These are phyloP conservation scores for Manis pentadactyla DNA, from an alignment of 2,797 vertebrate genomes.

Conservation along the genomic window DNA sequence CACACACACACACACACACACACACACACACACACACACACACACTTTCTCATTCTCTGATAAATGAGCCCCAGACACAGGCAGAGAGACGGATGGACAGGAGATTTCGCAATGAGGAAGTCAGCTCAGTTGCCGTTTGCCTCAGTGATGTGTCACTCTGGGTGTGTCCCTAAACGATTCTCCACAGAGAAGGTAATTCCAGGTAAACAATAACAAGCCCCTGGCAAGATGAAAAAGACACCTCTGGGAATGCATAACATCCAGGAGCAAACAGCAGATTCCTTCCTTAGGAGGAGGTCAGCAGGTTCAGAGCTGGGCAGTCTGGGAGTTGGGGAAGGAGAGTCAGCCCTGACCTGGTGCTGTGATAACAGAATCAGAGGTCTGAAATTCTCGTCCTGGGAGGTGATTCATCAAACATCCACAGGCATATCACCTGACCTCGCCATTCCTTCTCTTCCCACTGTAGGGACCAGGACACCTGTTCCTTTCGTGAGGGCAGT, in stretches of 20 bases:
- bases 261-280: not conserved
- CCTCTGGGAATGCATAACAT: not conserved
- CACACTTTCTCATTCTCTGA: not conserved
- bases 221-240: not conserved
- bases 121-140: not conserved
- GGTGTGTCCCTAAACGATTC: slow-evolving; percentile 37
- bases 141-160: not conserved
- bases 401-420: not conserved
- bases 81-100: not conserved
- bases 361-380: not conserved
- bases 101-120: slow-evolving; percentile 66
- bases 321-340: not conserved
- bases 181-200: not conserved
- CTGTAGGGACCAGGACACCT: not conserved
- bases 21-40: not conserved
- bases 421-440: not conserved
- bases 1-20: not conserved
- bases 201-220: not conserved
- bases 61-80: not conserved
- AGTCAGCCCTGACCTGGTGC: not conserved
- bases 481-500: not conserved
- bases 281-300: not conserved
- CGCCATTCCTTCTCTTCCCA: not conserved
- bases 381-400: not conserved
- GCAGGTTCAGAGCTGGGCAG: not conserved